A percentile compares a stretch with the other conserved stretches of the same genome.
Evolutionary conservation across 2,888 invertebrate genomes (phyloP).

Genomic region (Leptopilina drosophilae): DNA sequence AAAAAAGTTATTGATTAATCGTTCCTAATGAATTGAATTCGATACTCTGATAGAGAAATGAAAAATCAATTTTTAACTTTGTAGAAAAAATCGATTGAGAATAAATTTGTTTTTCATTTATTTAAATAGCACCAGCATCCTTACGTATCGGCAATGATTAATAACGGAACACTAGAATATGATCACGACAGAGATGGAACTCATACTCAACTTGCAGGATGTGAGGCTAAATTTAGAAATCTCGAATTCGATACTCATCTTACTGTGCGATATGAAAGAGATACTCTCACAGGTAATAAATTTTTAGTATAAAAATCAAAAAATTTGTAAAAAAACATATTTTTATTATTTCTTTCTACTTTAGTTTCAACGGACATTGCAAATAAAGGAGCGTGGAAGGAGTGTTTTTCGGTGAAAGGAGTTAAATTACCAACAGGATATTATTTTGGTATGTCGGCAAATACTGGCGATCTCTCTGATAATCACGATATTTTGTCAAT

Average conservation of each 20-base stretch:
- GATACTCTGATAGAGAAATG: too few relatives aligned
- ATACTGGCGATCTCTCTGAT: constrained; percentile 97
- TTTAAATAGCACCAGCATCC: constrained; percentile 94
- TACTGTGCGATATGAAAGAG: constrained; percentile 93
- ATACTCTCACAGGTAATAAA: constrained; percentile 86
- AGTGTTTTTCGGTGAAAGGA: constrained; percentile 92
- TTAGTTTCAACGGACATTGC: constrained; percentile 94
- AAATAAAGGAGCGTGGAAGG: constrained; percentile 95
- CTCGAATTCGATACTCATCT: constrained; percentile 92
- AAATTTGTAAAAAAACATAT: too few relatives aligned
- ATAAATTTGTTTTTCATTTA: too few relatives aligned
- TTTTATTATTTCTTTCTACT: constrained; percentile 58
- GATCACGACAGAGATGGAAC: constrained; percentile 99
- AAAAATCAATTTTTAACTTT: too few relatives aligned
- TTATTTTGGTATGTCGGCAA: constrained; percentile 95
- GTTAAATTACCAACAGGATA: constrained; percentile 96
- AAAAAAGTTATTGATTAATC: too few relatives aligned
- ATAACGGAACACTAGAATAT: constrained; percentile 95
- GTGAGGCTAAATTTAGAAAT: constrained; percentile 97
- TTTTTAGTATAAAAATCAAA: too few relatives aligned
- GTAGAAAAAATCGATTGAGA: too few relatives aligned
- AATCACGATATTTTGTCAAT: constrained; percentile 96
- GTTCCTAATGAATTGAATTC: too few relatives aligned
- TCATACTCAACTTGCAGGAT: constrained; percentile 97
- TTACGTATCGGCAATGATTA: constrained; percentile 98